Conservation (phyloP, 2,113 vertebrate species). For the Chaetodon auriga region DNA sequence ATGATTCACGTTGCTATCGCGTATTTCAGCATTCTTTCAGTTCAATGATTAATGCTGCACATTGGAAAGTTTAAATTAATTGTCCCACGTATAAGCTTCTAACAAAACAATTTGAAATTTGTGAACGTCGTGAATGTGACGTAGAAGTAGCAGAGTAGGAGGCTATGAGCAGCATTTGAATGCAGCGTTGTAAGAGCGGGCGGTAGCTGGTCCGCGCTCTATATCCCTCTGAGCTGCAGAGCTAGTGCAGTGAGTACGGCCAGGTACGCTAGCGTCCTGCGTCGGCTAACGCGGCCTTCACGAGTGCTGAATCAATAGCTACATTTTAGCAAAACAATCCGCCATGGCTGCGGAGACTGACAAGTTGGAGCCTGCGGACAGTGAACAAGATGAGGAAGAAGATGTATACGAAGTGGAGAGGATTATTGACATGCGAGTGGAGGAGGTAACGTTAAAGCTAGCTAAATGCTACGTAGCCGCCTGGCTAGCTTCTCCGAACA, state of each 20-base stretch:
- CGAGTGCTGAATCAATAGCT: not conserved
- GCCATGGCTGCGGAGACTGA: conserved; percentile 71
- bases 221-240: conserved; percentile 26
- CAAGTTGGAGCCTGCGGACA: conserved; percentile 81
- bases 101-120: no score
- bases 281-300: conserved; percentile 33
- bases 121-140: no score
- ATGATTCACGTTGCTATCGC: not conserved
- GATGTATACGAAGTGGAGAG: conserved; percentile 96
- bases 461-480: conserved; percentile 39
- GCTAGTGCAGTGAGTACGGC: conserved; percentile 21
- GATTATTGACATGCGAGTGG: conserved; percentile 93
- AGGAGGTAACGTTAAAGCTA: conserved; percentile 85
- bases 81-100: fast-evolving
- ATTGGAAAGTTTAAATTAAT: fast-evolving
- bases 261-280: conserved; percentile 28
- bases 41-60: not conserved
- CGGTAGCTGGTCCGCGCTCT: conserved; percentile 26
- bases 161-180: conserved; percentile 14
- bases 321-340: not conserved
- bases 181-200: conserved; percentile 41
- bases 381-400: conserved; percentile 89
- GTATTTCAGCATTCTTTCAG: not conserved
- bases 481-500: conserved; percentile 52
- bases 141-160: fast-evolving